Evolutionary conservation across 1,140 invertebrate species (phyloP), one percentile per base, ranked within the genome.

Genomic region (Drosophila busckii): DNA sequence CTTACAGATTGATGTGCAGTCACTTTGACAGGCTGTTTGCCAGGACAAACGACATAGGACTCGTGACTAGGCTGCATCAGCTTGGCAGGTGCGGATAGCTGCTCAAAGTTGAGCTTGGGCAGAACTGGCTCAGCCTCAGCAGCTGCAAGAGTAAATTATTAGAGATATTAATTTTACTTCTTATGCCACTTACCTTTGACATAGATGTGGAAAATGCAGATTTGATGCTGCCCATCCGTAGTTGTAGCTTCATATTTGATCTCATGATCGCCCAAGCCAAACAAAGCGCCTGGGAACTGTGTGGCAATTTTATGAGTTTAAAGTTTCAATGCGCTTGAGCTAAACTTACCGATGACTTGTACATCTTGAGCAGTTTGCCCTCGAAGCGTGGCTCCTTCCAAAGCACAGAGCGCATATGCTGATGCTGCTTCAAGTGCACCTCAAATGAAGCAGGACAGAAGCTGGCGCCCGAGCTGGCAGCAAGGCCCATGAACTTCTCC

Each of bases 311-410:
- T 16, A 2, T 7, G 2, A 4, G 0, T 4, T 49, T 23, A 8
- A 9, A 29, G 1, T 1, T 9, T 4, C 2, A 4, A 10, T 7
- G 5, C 2, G 0, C 12, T 8, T 13, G 0, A 7, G 2, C 2
- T 1, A 0, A 8, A 70, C 88, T 89, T 76, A 93, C 92, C 78
- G 90, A 89, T 0, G 92, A 92, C 75, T 92, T 92, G 60, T 90
- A 91, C 34, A 92, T 86, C 29, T 89, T 87, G 1, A 89, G 87
- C 2, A 93, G 29, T 70, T 73, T 73, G 7, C 93, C 92, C 6
- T 85, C 88, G 62, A 94, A 93, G 5, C 88, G 83, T 0, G 93
- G 93, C 64, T 93, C 93, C 37, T 90, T 89, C 93, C 93, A 94
- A 44, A 89, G 89, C 16, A 94, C 89, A 8, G 89, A 86, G 16